Conservation (phyloP, 1,140 invertebrate species). For the Chironomus striatipennis region DNA sequence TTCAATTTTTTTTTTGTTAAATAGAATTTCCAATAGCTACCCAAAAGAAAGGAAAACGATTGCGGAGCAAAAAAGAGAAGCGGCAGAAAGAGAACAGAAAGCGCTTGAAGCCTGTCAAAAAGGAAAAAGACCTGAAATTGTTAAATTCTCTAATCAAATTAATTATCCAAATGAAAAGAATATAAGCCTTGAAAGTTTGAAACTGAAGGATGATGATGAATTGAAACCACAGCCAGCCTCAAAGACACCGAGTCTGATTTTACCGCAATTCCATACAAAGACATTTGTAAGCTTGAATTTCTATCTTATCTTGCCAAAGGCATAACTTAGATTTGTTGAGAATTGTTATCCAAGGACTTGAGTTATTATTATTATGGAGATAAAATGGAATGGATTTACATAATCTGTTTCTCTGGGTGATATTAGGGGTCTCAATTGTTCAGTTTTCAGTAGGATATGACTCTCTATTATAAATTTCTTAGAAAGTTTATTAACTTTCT, state of each 20-base stretch:
- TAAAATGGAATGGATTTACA: too few species aligned
- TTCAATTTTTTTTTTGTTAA: neutral
- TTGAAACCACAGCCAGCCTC: neutral
- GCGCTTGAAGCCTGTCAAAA: neutral
- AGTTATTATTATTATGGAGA: too few species aligned
- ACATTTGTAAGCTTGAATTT: neutral
- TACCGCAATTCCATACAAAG: neutral
- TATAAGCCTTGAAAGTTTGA: neutral
- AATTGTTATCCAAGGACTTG: too few species aligned
- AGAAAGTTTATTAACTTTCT: too few species aligned
- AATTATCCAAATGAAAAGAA: neutral
- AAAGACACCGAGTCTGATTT: neutral
- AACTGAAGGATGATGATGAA: neutral
- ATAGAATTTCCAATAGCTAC: too few species aligned
- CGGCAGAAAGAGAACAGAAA: neutral
- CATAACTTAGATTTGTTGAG: too few species aligned
- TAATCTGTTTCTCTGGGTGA: too few species aligned
- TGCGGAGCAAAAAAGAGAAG: neutral
- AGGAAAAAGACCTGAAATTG: neutral
- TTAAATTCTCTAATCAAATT: conserved; percentile 2
- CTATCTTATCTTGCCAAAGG: neutral
- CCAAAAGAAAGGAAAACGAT: neutral
- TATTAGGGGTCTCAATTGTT: too few species aligned
- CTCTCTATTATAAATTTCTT: too few species aligned
- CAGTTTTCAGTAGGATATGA: too few species aligned